Conservation (phyloP, 2,888 invertebrate species). For the Watsonalla cultraria region DNA sequence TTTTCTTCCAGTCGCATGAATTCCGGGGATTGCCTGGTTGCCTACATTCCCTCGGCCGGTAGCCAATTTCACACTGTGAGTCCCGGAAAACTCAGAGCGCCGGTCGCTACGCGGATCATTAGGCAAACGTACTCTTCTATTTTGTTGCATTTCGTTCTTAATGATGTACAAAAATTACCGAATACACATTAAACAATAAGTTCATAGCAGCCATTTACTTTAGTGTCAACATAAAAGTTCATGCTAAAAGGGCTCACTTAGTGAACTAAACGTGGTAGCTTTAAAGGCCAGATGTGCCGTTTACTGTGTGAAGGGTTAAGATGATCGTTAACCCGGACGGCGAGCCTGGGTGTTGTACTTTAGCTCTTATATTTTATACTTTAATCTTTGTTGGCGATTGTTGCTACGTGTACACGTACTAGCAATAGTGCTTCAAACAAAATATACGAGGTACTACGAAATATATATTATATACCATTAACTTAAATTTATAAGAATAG, state of each 20-base stretch:
- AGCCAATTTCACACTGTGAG: no score
- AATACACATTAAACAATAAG: neutral
- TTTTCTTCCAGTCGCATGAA: no score
- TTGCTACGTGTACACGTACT: neutral
- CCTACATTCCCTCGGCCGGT: no score
- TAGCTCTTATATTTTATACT: slow-evolving; percentile 12
- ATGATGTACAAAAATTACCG: no score
- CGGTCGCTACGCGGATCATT: no score
- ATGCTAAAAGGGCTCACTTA: neutral
- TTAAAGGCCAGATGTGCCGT: slow-evolving; percentile 26
- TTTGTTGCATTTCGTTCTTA: no score
- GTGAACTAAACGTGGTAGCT: slow-evolving; percentile 14
- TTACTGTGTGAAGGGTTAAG: slow-evolving; percentile 31
- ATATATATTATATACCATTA: no score
- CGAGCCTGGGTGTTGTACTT: slow-evolving; percentile 6
- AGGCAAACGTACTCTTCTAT: no score
- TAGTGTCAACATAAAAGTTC: neutral
- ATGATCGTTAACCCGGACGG: slow-evolving; percentile 30
- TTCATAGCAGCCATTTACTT: neutral
- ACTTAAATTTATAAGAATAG: no score
- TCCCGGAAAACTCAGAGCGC: no score
- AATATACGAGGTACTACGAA: neutral
- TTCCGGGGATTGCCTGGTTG: no score
- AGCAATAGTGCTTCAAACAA: neutral
- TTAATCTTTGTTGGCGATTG: slow-evolving; percentile 2